Evolutionary conservation across 1,140 invertebrate species (phyloP), one percentile per base, ranked within the genome.

Genomic region (Zaprionus capensis): DNA sequence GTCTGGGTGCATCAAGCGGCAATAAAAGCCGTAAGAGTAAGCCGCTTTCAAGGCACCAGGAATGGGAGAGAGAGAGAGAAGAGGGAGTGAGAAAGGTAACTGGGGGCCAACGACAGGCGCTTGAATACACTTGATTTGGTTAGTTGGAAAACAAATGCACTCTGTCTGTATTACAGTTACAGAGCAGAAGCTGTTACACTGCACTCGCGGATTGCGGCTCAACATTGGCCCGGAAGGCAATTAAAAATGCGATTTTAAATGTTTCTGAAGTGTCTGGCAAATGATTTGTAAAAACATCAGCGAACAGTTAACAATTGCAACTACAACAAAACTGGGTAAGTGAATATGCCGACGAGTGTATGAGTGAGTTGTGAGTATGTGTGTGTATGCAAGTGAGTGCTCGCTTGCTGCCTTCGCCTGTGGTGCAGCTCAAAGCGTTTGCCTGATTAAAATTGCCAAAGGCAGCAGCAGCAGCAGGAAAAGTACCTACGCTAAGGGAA

Each of bases 201-300:
- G 26, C 26, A 56, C 22, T 56, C 49, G 51, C 59, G 64, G 57
- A 62, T 66, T 49, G 7, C 51, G 68, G 57, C 55, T 76, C 49
- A 57, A 66, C 74, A 55, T 74, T 63, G 61, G 71, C 31, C 17
- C 51, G 38, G 6, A 28, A 7, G 65, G 73, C 77, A 91, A 91
- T 90, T 90, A 91, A 82, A 88, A 85, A 80, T 71, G 75, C 69
- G 71, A 79, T 72, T 80, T 85, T 90, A 90, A 90, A 77, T 74
- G 86, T 77, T 85, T 78, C 72, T 82, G 80, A 82, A 91, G 79
- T 86, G 82, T 82, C 82, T 85, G 71, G 81, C 65, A 90, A 90
- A 85, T 85, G 81, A 82, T 90, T 90, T 91, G 79, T 85, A 75
- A 81, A 83, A 83, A 87, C 68, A 46, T 46, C n/a, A 17, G 41